Conservation (phyloP, 2,888 invertebrate genomes). For the Caenorhabditis sinica region DNA sequence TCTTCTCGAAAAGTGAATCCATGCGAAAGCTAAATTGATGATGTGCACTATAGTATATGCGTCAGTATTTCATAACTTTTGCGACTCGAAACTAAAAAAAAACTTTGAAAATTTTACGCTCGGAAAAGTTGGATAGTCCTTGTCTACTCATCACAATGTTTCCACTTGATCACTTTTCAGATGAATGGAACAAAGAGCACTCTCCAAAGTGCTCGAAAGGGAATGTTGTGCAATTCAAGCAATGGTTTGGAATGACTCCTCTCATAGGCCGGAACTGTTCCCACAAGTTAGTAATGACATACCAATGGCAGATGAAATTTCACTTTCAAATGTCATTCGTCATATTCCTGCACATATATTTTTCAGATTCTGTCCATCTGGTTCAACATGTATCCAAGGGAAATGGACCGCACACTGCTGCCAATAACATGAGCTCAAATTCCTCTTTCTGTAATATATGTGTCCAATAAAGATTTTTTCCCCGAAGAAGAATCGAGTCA, state of each 20-base stretch:
- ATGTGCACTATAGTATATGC: slow-evolving; percentile 4
- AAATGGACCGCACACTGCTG: slow-evolving; percentile 67
- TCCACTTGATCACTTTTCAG: slow-evolving; percentile 56
- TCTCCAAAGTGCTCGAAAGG: slow-evolving; percentile 59
- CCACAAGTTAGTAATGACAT: slow-evolving; percentile 56
- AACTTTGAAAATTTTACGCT: slow-evolving; percentile 51
- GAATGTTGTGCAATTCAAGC: slow-evolving; percentile 45
- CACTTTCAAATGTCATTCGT: slow-evolving; percentile 1
- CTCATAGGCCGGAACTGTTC: slow-evolving; percentile 60
- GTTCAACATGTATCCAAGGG: slow-evolving; percentile 57
- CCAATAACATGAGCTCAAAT: slow-evolving; percentile 6
- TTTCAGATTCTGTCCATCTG: slow-evolving; percentile 64
- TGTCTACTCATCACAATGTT: slow-evolving; percentile 38
- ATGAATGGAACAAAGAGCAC: slow-evolving; percentile 61
- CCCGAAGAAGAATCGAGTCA: background rate
- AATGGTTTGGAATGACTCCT: slow-evolving; percentile 62
- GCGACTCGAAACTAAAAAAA: slow-evolving; percentile 25
- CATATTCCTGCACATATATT: slow-evolving; percentile 13
- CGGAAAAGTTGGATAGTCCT: background rate
- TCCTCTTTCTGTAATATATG: slow-evolving; percentile 17
- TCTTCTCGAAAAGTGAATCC: slow-evolving; percentile 4
- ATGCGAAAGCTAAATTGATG: slow-evolving; percentile 9
- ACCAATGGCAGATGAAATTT: background rate
- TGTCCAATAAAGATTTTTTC: slow-evolving; percentile 26
- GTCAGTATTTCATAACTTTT: background rate